phyloP scores from a whole-genome alignment of 2,888 invertebrate species.

The Amblyjoppa fuscipennis region DNA sequence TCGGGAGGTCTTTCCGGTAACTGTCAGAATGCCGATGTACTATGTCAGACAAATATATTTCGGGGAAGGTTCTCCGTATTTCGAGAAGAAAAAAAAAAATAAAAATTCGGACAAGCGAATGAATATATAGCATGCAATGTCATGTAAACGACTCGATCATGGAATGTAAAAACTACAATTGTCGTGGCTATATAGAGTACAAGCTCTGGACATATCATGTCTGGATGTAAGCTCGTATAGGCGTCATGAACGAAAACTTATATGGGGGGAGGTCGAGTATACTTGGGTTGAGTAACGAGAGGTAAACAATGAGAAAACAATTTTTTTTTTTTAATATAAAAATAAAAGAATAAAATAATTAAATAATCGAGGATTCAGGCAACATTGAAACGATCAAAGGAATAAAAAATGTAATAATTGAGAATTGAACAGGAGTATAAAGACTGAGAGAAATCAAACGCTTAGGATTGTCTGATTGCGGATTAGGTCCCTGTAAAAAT shows the following conservation, averaged over 20 bases:
- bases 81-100: conserved; percentile 7
- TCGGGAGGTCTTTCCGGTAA: neutral
- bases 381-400: conserved; percentile 87
- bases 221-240: conserved; percentile 75
- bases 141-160: conserved; percentile 54
- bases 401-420: conserved; percentile 67
- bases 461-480: conserved; percentile 85
- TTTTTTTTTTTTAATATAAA: conserved; percentile 84
- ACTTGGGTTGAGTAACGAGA: conserved; percentile 75
- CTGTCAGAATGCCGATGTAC: neutral
- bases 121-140: conserved; percentile 61
- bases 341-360: conserved; percentile 85
- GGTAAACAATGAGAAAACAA: conserved; percentile 73
- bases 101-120: conserved; percentile 61
- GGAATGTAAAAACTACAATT: conserved; percentile 53
- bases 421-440: conserved; percentile 81
- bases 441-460: conserved; percentile 81
- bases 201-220: conserved; percentile 74
- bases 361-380: conserved; percentile 86
- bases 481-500: conserved; percentile 85
- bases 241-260: conserved; percentile 77
- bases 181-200: conserved; percentile 70
- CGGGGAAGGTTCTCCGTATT: conserved; percentile 44
- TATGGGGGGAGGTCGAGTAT: conserved; percentile 76
- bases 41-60: conserved; percentile 13